Conservation (phyloP, 2,888 invertebrate species). For the Thymelicus acteon region DNA sequence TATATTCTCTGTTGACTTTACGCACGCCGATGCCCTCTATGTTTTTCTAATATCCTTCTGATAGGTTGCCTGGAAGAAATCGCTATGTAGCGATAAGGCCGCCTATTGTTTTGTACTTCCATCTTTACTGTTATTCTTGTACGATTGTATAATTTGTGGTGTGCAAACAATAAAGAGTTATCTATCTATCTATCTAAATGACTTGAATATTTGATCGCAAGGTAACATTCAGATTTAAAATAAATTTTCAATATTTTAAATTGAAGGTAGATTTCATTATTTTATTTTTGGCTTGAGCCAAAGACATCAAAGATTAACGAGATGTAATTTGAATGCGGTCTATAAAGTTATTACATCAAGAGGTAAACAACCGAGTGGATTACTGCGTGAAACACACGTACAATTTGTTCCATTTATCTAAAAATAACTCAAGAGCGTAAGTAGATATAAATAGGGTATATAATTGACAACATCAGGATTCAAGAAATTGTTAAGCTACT, state of each 20-base stretch:
- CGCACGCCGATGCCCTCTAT: no score
- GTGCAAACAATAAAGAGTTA: no score
- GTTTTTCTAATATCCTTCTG: no score
- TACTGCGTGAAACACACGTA: conserved; percentile 56
- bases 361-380: conserved; percentile 67
- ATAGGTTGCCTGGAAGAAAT: no score
- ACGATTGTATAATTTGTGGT: no score
- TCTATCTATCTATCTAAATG: no score
- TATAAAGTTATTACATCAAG: conserved; percentile 34
- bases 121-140: no score
- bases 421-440: conserved; percentile 75
- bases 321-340: neutral
- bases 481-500: conserved; percentile 55
- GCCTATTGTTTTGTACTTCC: no score
- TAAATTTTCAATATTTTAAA: neutral
- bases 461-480: conserved; percentile 61
- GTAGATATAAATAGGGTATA: conserved; percentile 72
- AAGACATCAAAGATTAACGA: neutral
- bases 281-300: neutral
- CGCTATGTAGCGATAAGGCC: no score
- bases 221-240: neutral
- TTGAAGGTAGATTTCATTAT: neutral
- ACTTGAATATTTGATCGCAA: neutral
- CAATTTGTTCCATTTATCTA: conserved; percentile 74
- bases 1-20: no score